Base-by-base conservation (phyloP, 2,797 vertebrate genomes). In the Gephyroberyx darwinii region DNA sequence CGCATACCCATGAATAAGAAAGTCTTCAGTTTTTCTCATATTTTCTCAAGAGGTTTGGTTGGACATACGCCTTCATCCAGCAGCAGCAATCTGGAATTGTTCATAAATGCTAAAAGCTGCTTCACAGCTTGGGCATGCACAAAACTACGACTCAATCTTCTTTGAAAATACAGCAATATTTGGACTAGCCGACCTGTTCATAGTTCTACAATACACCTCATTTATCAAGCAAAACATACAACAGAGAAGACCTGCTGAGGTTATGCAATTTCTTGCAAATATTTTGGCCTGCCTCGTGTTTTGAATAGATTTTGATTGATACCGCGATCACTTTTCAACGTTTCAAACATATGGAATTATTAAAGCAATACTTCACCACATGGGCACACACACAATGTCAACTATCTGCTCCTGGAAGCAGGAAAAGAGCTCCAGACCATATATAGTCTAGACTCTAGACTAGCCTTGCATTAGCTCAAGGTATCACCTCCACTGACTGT, bases 381-480 rank as follows among this genome's bases (percentile, higher is more conserved):
- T 59, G 50, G 56, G 65, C 57, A 77, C 19, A 59, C 26, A 26
- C 26, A 26, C 26, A 2, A 26, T 52, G 30, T 52, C 64, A 71
- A 61, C 37, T 62, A 65, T 65, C 56, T 48, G 26, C 26, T 26
- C 26, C 26, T 61, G 33, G 30, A 48, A 54, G 5, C 8, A 31
- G 47, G 35, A 26, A 64, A 55, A 62, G 14, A 69, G 57, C 61
- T 74, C 41, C 43, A 22, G 51, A 65, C 77, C 83, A 82, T 86
- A 87, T 84, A 89, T 80, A 88, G 74, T 52, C 50, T 30, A 43
- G 14, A 68, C 63, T 52, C 50, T 30, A 43, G 14, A 68, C 63
- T 68, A 71, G 73, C 68, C 39, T 41, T 72, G 30, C 37, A 78
- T n/a, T 33, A 2, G 39, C 57, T n/a, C 54, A 67, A 9, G 48